Conservation (phyloP, 2,797 vertebrate genomes). For the Gouania willdenowi region DNA sequence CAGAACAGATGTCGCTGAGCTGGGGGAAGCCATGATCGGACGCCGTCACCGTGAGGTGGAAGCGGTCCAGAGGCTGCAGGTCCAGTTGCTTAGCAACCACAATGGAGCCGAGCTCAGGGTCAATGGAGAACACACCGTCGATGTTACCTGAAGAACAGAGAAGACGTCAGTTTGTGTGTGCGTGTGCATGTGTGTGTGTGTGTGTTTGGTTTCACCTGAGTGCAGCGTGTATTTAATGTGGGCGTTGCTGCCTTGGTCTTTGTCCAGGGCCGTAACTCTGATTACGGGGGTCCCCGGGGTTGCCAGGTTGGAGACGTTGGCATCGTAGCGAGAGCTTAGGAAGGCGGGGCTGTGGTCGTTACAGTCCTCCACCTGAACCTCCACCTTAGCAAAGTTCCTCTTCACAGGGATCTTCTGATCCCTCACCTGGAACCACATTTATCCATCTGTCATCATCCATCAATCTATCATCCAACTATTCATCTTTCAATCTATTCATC, state of each 20-base stretch:
- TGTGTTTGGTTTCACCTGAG: constrained; percentile 75
- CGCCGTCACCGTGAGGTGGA: constrained; percentile 86
- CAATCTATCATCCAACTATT: no score
- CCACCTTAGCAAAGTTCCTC: constrained; percentile 87
- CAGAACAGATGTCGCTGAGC: constrained; percentile 80
- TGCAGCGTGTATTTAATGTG: constrained; percentile 86
- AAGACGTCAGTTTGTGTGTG: no score
- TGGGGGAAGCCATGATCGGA: constrained; percentile 87
- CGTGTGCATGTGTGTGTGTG: no score
- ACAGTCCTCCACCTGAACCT: constrained; percentile 82
- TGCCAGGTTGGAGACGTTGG: constrained; percentile 72
- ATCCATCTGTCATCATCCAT: no score
- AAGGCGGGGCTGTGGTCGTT: constrained; percentile 89
- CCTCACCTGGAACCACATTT: no score
- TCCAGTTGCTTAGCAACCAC: constrained; percentile 75
- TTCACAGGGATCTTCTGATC: constrained; percentile 95
- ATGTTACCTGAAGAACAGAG: constrained; percentile 78
- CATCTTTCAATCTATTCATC: no score
- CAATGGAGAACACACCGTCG: constrained; percentile 82
- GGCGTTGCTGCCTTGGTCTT: constrained; percentile 85
- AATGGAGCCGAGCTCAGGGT: constrained; percentile 81
- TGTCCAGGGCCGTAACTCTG: constrained; percentile 86
- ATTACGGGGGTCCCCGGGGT: constrained; percentile 79
- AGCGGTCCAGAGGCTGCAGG: constrained; percentile 71
- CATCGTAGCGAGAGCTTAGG: constrained; percentile 80